Conservation (phyloP, 30 jellyfish, hydroid and myxozoan species). For the Phacellophora camtschatica region DNA sequence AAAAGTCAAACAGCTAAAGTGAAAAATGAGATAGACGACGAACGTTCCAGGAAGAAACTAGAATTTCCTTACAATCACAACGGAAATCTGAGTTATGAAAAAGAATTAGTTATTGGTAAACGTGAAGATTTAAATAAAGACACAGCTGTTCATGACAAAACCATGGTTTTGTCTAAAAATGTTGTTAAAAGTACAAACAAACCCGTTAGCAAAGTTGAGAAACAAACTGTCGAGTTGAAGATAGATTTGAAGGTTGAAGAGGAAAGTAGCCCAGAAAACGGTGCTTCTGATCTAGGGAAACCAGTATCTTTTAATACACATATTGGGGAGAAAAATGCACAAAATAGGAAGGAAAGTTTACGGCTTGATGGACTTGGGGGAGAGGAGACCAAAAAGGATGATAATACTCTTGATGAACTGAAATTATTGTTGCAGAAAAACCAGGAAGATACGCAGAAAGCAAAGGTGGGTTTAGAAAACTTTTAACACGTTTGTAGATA, state of each 20-base stretch:
- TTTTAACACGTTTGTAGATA: no score
- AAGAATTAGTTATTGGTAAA: background rate
- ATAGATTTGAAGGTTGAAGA: constrained; percentile 23
- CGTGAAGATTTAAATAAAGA: background rate
- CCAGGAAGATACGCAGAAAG: background rate
- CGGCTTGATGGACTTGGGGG: constrained; percentile 49
- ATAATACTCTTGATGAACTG: background rate
- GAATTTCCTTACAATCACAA: background rate
- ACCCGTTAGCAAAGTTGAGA: background rate
- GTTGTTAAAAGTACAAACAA: background rate
- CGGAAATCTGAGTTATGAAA: background rate
- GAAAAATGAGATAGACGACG: background rate
- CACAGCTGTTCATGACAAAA: background rate
- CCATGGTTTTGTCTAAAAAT: background rate
- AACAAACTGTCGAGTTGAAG: constrained; percentile 33
- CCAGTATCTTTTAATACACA: background rate
- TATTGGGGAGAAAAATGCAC: background rate
- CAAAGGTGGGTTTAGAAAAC: no score
- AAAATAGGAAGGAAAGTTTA: background rate
- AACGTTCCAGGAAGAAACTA: background rate
- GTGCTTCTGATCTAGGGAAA: background rate
- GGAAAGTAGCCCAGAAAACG: constrained; percentile 18
- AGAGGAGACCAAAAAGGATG: background rate
- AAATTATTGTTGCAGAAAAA: constrained; percentile 19
- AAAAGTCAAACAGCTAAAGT: background rate